A percentile compares a stretch with the other conserved stretches of the same genome.
Evolutionary conservation across 2,797 vertebrate genomes (phyloP).

Genomic region (Anguilla marmorata): DNA sequence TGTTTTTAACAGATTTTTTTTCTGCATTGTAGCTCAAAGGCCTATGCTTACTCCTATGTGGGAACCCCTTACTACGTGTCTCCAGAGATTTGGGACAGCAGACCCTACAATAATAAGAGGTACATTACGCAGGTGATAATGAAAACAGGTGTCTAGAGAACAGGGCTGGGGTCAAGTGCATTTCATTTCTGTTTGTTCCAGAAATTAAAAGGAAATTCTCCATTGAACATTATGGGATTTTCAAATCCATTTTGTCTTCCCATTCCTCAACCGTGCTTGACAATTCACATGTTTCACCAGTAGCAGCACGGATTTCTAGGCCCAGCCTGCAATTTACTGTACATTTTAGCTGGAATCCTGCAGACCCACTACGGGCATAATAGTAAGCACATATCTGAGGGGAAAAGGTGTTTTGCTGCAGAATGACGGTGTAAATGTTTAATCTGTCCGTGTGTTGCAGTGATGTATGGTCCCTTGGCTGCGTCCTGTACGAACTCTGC

Average conservation of each 20-base stretch:
- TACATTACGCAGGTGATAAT: constrained; percentile 51
- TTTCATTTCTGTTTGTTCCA: not conserved
- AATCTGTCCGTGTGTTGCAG: constrained; percentile 66
- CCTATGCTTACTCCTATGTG: constrained; percentile 81
- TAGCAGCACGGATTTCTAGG: not conserved
- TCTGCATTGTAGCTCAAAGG: constrained; percentile 71
- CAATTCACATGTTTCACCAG: not conserved
- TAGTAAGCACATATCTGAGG: not conserved
- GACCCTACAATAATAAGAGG: constrained; percentile 96
- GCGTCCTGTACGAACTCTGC: constrained; percentile 91
- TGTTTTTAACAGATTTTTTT: not conserved
- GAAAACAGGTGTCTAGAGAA: not conserved
- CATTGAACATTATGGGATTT: not conserved
- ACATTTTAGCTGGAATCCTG: not conserved
- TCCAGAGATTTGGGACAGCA: constrained; percentile 94
- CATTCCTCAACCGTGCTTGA: not conserved
- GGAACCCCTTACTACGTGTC: constrained; percentile 95
- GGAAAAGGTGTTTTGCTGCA: not conserved
- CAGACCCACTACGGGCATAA: not conserved
- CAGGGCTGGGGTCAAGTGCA: not conserved
- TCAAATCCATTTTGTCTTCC: not conserved
- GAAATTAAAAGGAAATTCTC: not conserved
- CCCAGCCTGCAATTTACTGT: not conserved
- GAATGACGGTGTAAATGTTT: not conserved
- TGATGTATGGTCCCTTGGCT: constrained; percentile 95